Percentiles rank a stretch among this genome's conserved stretches.
These are phyloP conservation scores for Lathronympha strigana DNA, from an alignment of 2,888 invertebrate genomes.

Conservation along the genomic window DNA sequence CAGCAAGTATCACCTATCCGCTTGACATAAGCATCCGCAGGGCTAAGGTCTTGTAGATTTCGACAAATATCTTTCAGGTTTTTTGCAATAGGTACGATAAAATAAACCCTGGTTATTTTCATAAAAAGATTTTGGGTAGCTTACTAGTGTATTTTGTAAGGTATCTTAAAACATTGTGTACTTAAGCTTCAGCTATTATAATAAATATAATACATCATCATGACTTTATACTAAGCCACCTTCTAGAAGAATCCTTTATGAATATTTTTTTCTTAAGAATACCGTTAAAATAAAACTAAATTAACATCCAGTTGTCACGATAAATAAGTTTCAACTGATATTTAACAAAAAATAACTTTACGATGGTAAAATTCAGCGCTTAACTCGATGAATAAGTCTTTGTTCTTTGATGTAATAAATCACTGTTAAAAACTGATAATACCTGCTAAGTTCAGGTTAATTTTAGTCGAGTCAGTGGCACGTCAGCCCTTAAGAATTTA, in stretches of 20 bases:
- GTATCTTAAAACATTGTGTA: too few species aligned
- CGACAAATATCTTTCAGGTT: too few species aligned
- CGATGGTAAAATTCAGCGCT: slow-evolving; percentile 7
- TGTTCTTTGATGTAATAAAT: slow-evolving; percentile 23
- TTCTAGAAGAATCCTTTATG: neutral
- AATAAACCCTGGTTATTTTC: too few species aligned
- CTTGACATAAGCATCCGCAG: too few species aligned
- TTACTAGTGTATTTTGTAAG: too few species aligned
- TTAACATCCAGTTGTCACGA: neutral
- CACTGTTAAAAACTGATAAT: slow-evolving; percentile 24
- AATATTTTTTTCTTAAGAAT: neutral
- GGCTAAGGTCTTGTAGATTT: too few species aligned
- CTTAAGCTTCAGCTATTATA: too few species aligned
- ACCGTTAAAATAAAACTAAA: neutral
- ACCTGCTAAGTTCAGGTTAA: slow-evolving; percentile 18
- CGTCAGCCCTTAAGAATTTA: slow-evolving; percentile 24
- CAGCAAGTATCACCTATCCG: too few species aligned
- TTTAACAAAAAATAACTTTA: neutral
- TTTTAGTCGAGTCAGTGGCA: slow-evolving; percentile 20
- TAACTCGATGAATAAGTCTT: slow-evolving; percentile 17
- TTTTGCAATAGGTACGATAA: too few species aligned
- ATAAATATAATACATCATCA: too few species aligned
- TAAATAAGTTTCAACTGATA: neutral
- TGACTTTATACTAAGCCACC: neutral
- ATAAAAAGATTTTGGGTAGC: too few species aligned